Conservation (phyloP, 2,797 vertebrate species). For the Adelosebastes latens region DNA sequence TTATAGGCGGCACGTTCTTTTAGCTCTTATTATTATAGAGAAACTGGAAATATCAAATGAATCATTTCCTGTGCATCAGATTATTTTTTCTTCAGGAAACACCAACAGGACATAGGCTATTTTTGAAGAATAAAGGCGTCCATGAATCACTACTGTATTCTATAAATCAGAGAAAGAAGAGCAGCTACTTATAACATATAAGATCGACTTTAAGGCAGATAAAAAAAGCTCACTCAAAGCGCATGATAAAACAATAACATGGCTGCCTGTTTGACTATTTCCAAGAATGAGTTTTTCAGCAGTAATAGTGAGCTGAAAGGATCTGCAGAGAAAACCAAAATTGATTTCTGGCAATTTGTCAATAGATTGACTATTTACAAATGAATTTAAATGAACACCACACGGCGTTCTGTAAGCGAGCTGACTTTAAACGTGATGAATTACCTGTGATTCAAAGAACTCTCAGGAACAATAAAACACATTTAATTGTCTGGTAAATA, state of each 20-base stretch:
- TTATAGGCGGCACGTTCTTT: neutral
- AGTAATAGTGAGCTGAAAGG: neutral
- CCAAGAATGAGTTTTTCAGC: constrained; percentile 6
- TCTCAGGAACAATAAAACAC: constrained; percentile 10
- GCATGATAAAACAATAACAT: neutral
- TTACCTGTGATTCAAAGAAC: neutral
- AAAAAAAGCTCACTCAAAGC: constrained; percentile 1
- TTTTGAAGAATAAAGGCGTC: neutral
- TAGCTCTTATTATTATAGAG: neutral
- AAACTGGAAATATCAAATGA: neutral
- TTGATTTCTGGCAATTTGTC: constrained; percentile 17
- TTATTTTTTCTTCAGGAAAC: neutral
- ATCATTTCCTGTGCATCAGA: neutral
- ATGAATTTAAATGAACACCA: constrained; percentile 18
- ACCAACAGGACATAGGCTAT: neutral
- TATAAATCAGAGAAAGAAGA: neutral
- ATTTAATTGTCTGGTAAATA: constrained; percentile 7
- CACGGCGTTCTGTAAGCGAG: neutral
- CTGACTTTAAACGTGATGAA: constrained; percentile 2
- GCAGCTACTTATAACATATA: constrained; percentile 37
- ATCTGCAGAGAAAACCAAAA: neutral
- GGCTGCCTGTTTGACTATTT: constrained; percentile 5
- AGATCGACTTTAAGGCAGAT: neutral
- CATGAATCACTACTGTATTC: constrained; percentile 7
- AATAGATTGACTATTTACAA: constrained; percentile 32